A percentile compares a stretch with the other conserved stretches of the same genome.
phyloP scores from a whole-genome alignment of 2,888 invertebrate species.

The Myathropa florea region DNA sequence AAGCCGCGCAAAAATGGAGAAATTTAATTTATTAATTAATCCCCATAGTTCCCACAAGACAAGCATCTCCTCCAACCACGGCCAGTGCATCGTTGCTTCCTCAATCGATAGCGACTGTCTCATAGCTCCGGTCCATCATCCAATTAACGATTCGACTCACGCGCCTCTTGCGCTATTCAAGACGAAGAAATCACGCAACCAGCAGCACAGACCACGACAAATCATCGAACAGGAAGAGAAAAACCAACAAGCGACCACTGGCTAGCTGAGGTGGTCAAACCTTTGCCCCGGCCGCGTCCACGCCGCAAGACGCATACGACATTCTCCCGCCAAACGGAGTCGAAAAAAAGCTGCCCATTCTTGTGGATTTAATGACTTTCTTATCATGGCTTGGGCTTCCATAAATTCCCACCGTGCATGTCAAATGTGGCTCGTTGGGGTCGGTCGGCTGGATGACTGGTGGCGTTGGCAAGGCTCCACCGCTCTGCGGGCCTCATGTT shows the following conservation, averaged over 20 bases:
- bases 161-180: constrained; percentile 7
- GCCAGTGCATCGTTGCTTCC: constrained; percentile 39
- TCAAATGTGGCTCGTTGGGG: constrained; percentile 22
- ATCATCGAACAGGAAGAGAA: constrained; percentile 57
- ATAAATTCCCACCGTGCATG: constrained; percentile 64
- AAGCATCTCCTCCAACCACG: constrained; percentile 4
- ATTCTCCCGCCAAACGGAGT: background rate
- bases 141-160: constrained; percentile 66
- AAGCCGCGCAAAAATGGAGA: background rate
- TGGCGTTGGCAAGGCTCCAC: background rate
- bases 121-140: constrained; percentile 51
- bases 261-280: constrained; percentile 2
- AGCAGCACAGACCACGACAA: constrained; percentile 33
- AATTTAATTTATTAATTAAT: constrained; percentile 59
- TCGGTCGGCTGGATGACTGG: constrained; percentile 17
- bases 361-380: constrained; percentile 44
- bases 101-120: constrained; percentile 53
- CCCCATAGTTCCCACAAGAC: constrained; percentile 18
- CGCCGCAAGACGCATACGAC: constrained; percentile 1
- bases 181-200: constrained; percentile 52
- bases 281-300: background rate
- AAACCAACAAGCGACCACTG: constrained; percentile 38
- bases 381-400: constrained; percentile 24
- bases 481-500: constrained; percentile 20
- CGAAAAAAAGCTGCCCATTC: constrained; percentile 23